Percentiles rank a stretch among this genome's conserved stretches.
phyloP scores from a whole-genome alignment of 2,888 invertebrate species.

The Phorcus lineatus region DNA sequence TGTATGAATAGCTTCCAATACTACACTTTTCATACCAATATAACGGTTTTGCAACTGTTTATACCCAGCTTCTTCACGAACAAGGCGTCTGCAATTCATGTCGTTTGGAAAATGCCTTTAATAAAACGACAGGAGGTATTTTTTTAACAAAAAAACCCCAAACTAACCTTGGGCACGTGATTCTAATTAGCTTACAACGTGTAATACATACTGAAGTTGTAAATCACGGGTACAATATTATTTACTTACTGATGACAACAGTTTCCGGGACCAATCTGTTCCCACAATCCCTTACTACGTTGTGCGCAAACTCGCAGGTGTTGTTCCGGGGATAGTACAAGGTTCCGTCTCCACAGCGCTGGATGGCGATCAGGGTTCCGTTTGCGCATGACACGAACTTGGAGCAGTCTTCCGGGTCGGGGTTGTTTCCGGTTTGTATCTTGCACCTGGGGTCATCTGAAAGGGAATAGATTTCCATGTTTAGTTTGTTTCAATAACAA shows the following conservation, averaged over 20 bases:
- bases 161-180: too few relatives aligned
- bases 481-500: background rate
- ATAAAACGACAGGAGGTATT: too few relatives aligned
- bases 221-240: too few relatives aligned
- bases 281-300: slow-evolving; percentile 45
- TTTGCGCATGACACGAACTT: slow-evolving; percentile 52
- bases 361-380: slow-evolving; percentile 51
- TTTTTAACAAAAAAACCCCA: too few relatives aligned
- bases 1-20: too few relatives aligned
- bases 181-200: too few relatives aligned
- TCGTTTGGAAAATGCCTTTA: too few relatives aligned
- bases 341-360: slow-evolving; percentile 52
- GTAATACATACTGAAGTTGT: too few relatives aligned
- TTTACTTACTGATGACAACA: slow-evolving; percentile 49
- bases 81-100: too few relatives aligned
- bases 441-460: slow-evolving; percentile 50
- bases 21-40: too few relatives aligned
- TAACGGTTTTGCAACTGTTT: too few relatives aligned
- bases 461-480: background rate
- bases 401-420: slow-evolving; percentile 55
- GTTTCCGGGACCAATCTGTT: slow-evolving; percentile 46
- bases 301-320: slow-evolving; percentile 51
- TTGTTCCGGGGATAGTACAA: slow-evolving; percentile 50
- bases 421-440: slow-evolving; percentile 51
- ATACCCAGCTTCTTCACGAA: too few relatives aligned